Conservation (phyloP, 2,797 vertebrate species). For the Xerus rutilus region DNA sequence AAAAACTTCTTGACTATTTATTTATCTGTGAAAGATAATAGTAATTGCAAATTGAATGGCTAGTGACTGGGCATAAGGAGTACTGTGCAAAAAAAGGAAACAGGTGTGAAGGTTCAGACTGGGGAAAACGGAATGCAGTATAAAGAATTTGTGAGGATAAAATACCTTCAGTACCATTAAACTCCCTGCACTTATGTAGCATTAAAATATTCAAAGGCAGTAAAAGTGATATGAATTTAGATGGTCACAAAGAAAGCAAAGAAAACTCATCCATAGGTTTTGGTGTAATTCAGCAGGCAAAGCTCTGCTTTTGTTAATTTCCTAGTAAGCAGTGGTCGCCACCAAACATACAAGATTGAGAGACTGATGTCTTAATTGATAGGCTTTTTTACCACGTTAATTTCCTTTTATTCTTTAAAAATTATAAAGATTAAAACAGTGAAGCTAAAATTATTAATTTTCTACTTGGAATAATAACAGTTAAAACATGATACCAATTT, state of each 20-base stretch:
- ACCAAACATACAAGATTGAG: not conserved
- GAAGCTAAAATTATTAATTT: not conserved
- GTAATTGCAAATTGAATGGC: not conserved
- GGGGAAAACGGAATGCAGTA: not conserved
- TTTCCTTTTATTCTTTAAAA: not conserved
- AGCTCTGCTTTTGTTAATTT: not conserved
- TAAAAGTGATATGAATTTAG: slow-evolving; percentile 40
- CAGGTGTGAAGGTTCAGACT: not conserved
- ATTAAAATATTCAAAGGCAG: slow-evolving; percentile 2
- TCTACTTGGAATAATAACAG: not conserved
- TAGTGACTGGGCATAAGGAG: not conserved
- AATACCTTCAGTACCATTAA: not conserved
- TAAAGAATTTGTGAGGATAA: not conserved
- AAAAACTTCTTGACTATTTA: not conserved
- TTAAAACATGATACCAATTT: not conserved
- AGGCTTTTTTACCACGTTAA: not conserved
- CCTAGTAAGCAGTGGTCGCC: not conserved
- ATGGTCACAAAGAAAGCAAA: not conserved
- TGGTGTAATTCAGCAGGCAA: not conserved
- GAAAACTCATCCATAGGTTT: not conserved
- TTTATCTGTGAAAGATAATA: not conserved
- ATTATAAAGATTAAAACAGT: not conserved
- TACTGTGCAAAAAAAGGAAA: not conserved
- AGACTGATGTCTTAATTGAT: not conserved
- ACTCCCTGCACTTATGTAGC: not conserved